Evolutionary conservation across 2,797 vertebrate species (phyloP).

Genomic region (Chelon auratus): DNA sequence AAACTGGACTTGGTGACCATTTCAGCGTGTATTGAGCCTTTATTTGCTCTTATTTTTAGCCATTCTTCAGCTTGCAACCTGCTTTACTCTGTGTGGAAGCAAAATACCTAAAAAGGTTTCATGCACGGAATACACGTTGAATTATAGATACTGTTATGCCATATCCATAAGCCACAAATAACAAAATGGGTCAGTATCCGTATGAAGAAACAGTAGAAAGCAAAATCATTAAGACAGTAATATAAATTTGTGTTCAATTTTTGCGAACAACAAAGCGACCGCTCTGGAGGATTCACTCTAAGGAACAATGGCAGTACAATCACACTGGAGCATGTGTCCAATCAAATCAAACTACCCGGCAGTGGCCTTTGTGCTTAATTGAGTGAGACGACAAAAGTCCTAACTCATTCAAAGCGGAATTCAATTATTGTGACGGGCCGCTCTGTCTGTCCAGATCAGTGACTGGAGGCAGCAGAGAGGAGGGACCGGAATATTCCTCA

Average conservation of each 20-base stretch:
- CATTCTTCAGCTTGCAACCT: too few relatives aligned
- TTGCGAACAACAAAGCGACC: slow-evolving; percentile 6
- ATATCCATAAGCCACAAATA: background rate
- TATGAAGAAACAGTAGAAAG: slow-evolving; percentile 1
- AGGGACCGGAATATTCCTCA: background rate
- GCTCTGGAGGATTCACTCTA: background rate
- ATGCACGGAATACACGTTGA: background rate
- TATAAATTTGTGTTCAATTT: slow-evolving; percentile 36
- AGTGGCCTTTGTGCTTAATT: slow-evolving; percentile 61
- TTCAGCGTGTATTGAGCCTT: too few relatives aligned
- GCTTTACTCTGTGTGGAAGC: too few relatives aligned
- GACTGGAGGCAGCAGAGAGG: slow-evolving; percentile 13
- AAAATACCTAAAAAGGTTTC: background rate
- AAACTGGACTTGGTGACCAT: too few relatives aligned
- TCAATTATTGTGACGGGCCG: slow-evolving; percentile 61
- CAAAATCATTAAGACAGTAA: slow-evolving; percentile 26
- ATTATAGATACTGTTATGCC: background rate
- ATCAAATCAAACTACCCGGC: slow-evolving; percentile 48
- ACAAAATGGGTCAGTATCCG: background rate
- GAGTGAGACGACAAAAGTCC: slow-evolving; percentile 69
- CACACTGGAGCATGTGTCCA: slow-evolving; percentile 35
- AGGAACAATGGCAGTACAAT: slow-evolving; percentile 12
- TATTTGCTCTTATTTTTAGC: too few relatives aligned
- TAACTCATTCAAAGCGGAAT: slow-evolving; percentile 61
- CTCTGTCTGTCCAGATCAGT: slow-evolving; percentile 31